Percentiles rank a stretch among this genome's conserved stretches.
These are phyloP conservation scores for Cricetomys ansorgei DNA, from an alignment of 2,113 vertebrate genomes.

Conservation along the genomic window DNA sequence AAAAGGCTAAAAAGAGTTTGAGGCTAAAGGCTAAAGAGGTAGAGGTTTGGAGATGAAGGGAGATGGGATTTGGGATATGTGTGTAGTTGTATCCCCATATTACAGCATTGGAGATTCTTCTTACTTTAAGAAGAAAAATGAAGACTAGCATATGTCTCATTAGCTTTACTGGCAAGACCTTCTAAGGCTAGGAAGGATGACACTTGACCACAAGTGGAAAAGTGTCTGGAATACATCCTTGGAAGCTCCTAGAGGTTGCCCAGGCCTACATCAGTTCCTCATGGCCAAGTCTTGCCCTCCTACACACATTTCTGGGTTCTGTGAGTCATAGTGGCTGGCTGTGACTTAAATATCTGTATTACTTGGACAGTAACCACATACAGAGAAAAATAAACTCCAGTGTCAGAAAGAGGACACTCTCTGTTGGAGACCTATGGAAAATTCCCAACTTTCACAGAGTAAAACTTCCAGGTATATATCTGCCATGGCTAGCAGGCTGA, in stretches of 20 bases:
- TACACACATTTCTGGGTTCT: not conserved
- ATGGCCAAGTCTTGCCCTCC: not conserved
- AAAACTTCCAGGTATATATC: not conserved
- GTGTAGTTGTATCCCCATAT: not conserved
- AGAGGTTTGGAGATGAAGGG: not conserved
- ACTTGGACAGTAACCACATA: not conserved
- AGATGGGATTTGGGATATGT: not conserved
- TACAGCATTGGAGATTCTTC: not conserved
- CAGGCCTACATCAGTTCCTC: not conserved
- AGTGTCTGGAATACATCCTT: constrained; percentile 2
- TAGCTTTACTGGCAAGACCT: not conserved
- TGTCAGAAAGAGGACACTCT: not conserved
- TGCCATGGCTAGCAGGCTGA: not conserved
- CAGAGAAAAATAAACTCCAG: constrained; percentile 56
- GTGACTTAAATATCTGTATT: not conserved
- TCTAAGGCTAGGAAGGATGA: constrained; percentile 8
- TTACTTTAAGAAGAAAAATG: constrained; percentile 55
- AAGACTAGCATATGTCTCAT: constrained; percentile 43
- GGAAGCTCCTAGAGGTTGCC: not conserved
- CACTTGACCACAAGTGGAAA: constrained; percentile 11
- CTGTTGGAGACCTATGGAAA: not conserved
- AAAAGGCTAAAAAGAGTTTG: constrained; percentile 5
- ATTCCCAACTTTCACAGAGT: constrained; percentile 20
- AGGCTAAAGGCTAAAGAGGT: constrained; percentile 24
- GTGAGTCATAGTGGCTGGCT: not conserved